Conservation (phyloP, 1,140 invertebrate species). For the Charaxes varanes region DNA sequence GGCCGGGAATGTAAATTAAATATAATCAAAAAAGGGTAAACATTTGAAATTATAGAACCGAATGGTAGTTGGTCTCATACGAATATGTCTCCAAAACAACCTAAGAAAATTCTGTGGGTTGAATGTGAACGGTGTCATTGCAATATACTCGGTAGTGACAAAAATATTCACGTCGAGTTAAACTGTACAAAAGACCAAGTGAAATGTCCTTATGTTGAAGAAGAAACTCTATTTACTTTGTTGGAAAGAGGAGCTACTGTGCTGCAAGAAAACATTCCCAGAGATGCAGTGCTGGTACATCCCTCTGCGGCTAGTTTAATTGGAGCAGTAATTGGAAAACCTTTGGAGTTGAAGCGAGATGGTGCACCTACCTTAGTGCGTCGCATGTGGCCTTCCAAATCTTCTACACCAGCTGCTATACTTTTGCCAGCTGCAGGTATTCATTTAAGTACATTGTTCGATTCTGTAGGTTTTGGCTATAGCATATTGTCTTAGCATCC, state of each 20-base stretch:
- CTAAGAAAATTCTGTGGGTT: conserved; percentile 60
- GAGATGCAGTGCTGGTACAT: conserved; percentile 48
- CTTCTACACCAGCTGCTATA: conserved; percentile 52
- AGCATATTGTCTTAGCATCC: too few relatives aligned
- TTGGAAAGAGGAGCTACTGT: conserved; percentile 42
- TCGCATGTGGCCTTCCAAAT: conserved; percentile 63
- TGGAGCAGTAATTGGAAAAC: conserved; percentile 51
- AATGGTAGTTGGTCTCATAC: too few relatives aligned
- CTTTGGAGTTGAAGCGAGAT: conserved; percentile 42
- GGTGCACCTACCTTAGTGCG: conserved; percentile 50
- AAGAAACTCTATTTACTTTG: conserved; percentile 45
- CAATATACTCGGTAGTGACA: conserved; percentile 55
- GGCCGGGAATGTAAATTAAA: too few relatives aligned
- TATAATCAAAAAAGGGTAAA: too few relatives aligned
- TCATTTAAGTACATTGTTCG: too few relatives aligned
- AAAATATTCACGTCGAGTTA: conserved; percentile 51
- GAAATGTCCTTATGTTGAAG: conserved; percentile 55
- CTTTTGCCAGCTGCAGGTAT: conserved; percentile 57
- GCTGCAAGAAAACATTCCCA: conserved; percentile 44
- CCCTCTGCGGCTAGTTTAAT: conserved; percentile 49
- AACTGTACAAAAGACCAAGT: conserved; percentile 56
- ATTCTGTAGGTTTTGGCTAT: background rate
- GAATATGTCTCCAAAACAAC: conserved; percentile 56
- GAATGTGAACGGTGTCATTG: conserved; percentile 58
- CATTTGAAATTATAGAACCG: too few relatives aligned